Base-by-base conservation (phyloP, 1,140 invertebrate genomes). In the Bombus haemorrhoidalis region DNA sequence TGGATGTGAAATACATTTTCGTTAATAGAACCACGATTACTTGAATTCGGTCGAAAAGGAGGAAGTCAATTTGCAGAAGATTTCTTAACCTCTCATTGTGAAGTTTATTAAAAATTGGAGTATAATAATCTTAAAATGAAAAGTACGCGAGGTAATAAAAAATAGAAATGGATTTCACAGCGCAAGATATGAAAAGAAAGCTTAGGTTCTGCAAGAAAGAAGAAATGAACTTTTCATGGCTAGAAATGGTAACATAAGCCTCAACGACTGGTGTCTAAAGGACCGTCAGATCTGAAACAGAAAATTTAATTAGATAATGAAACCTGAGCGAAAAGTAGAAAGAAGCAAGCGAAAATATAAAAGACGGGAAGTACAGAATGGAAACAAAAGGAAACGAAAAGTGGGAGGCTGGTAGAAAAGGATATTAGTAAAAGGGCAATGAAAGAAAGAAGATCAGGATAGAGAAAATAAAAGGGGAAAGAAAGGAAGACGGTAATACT, bases 241-340 rank as follows among this genome's bases (percentile, higher is more conserved):
- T 43, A 68, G n/a, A 28, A 66, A 69, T 43, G 64, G 43, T 79
- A 43, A 79, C 41, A 22, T 53, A 18, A 47, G 41, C 22, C 77
- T 79, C n/a, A 15, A 18, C 64, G 64, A 69, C 41, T 28, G 34
- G 43, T 28, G 41, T 37, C 78, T 53, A 80, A 80, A 69, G 43
- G 43, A 69, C 64, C 32, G 64, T 25, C 41, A 25, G 78, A 80
- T 69, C 78, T 69, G 78, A 47, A 80, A 71, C 78, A 69, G 43
- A 69, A 69, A 80, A 69, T 77, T 80, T 80, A 80, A 80, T 80
- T 80, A 69, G 41, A 69, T 69, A 80, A 80, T 80, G 78, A 80
- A 80, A 80, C 12, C 78, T 18, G 78, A 47, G 2, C 64, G 64
- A 68, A 25, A 22, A 22, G 32, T 1, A 4, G 66, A 9, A 22